Evolutionary conservation across 2,888 invertebrate genomes (phyloP), one percentile per base, ranked within the genome.

Genomic region (Melipona beecheii): DNA sequence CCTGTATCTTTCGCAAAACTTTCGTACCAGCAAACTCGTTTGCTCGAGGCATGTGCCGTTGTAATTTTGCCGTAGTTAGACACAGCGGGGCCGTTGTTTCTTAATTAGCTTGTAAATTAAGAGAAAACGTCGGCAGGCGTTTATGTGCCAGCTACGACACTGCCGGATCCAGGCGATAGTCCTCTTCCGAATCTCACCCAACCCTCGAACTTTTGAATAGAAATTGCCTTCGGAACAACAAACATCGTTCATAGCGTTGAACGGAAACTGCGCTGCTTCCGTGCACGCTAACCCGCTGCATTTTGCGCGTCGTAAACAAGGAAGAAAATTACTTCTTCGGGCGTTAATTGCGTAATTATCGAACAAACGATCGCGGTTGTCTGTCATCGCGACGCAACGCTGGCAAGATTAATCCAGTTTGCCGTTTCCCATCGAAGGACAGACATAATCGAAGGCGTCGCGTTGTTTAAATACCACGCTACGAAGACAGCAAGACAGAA

Each of bases 281-380:
- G 66, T 19, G 49, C 31, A 13, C 5, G 19, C 76, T 68, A 60
- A 24, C 54, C 2, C 74, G 9, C 27, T 60, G 54, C 60, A n/a
- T 64, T 77, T 74, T 50, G 62, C 54, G 66, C 62, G 62, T 36
- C 52, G 62, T 75, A 70, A 27, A 64, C 54, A 19, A 43, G 62
- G 36, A 66, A 58, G 43, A 56, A 36, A 60, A 75, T 43, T 81
- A 65, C 75, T 87, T 81, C 66, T 77, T 79, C 76, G 31, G 64
- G 71, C 81, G 79, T 81, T 88, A 86, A 87, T 87, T 81, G 84
- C 79, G 60, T 81, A 66, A 80, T 87, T 88, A 86, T 87, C 83
- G 79, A 66, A 81, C 77, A 81, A 88, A 88, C 71, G 80, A 72
- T 31, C 68, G 68, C 36, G 15, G 58, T 31, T 66, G n/a, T n/a